These are phyloP conservation scores for Dolichopus griseipennis DNA, from an alignment of 2,888 invertebrate species.

Conservation along the genomic window DNA sequence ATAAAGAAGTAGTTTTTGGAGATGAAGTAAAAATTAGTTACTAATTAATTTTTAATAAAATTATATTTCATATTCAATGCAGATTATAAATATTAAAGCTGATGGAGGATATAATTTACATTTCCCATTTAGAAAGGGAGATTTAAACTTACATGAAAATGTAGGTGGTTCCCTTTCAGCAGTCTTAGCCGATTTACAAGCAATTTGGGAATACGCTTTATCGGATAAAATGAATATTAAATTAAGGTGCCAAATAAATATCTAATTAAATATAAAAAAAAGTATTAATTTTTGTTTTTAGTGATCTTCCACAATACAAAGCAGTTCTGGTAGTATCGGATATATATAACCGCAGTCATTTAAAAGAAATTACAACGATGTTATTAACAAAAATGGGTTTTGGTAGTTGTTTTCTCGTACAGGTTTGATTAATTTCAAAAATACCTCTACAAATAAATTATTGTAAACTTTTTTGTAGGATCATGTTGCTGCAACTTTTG, in stretches of 20 bases:
- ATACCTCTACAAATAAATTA: not conserved
- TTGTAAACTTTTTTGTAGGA: constrained; percentile 45
- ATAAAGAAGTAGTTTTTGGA: constrained; percentile 61
- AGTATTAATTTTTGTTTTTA: constrained; percentile 27
- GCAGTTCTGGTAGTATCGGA: constrained; percentile 85
- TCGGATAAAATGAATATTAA: constrained; percentile 68
- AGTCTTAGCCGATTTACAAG: constrained; percentile 74
- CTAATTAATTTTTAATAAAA: not conserved
- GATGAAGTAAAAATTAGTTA: constrained; percentile 49
- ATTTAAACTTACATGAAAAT: constrained; percentile 73
- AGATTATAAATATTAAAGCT: constrained; percentile 41
- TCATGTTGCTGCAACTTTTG: constrained; percentile 78
- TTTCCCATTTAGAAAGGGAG: constrained; percentile 82
- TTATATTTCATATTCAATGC: not conserved
- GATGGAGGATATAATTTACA: constrained; percentile 72
- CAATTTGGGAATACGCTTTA: constrained; percentile 79
- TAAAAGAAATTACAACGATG: constrained; percentile 75
- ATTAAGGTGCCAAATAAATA: constrained; percentile 32
- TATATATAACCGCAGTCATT: constrained; percentile 75
- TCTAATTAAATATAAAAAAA: not conserved
- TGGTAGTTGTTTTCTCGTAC: constrained; percentile 54
- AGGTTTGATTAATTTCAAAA: constrained; percentile 19
- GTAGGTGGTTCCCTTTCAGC: constrained; percentile 80
- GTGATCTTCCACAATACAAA: constrained; percentile 66
- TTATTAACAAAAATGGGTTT: constrained; percentile 75